A percentile compares a stretch with the other conserved stretches of the same genome.
Evolutionary conservation across 2,888 invertebrate species (phyloP).

Genomic region (Netelia inedita): DNA sequence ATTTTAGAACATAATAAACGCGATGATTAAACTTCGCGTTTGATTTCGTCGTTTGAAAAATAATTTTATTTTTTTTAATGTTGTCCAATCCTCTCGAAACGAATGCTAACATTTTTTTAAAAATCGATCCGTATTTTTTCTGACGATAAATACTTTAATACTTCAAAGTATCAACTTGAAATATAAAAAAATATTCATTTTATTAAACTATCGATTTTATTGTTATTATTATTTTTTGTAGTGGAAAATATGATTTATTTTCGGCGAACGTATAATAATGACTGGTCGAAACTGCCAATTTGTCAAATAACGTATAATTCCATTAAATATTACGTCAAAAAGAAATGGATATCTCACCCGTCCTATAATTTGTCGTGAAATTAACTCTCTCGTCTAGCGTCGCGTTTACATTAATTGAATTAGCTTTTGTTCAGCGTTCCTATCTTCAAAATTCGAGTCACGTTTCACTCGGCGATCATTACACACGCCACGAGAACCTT

Average conservation of each 20-base stretch:
- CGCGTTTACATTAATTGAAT: slow-evolving; percentile 48
- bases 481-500: slow-evolving; percentile 6
- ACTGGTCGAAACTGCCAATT: background rate
- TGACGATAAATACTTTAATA: too few relatives aligned
- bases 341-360: background rate
- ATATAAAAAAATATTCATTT: too few relatives aligned
- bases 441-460: slow-evolving; percentile 44
- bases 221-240: too few relatives aligned
- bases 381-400: slow-evolving; percentile 19
- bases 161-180: too few relatives aligned
- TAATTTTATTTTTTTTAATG: too few relatives aligned
- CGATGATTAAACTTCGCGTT: background rate
- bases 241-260: background rate
- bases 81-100: too few relatives aligned
- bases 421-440: slow-evolving; percentile 28
- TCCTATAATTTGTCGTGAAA: slow-evolving; percentile 18
- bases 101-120: too few relatives aligned
- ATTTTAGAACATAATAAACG: background rate
- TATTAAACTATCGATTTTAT: too few relatives aligned
- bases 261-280: background rate
- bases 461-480: slow-evolving; percentile 56
- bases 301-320: slow-evolving; percentile 1
- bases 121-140: too few relatives aligned
- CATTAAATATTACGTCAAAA: background rate
- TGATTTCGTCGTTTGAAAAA: too few relatives aligned